Base-by-base conservation (phyloP, 2,113 vertebrate species). In the Australoheros scitulus region DNA sequence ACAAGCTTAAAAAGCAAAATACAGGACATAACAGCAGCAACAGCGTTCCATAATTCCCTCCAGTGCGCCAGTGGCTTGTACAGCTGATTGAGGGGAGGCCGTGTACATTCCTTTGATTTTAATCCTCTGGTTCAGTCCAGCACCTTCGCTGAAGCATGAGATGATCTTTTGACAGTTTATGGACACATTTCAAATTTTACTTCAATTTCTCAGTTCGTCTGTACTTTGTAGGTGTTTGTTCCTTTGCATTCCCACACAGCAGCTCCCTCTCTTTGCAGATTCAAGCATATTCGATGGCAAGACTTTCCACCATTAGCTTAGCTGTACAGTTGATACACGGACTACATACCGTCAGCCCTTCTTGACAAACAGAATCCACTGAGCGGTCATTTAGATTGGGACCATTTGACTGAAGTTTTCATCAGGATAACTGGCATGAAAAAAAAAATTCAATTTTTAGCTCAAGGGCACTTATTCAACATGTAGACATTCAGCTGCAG, bases 91-190 rank as follows among this genome's bases (percentile, higher is more conserved):
- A 88, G 52, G 75, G 52, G 43, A 78, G 47, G 61, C 74, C 64
- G 87, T 80, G 76, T 77, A 89, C 91, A 87, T 94, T 94, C 86
- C 88, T 90, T 83, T 86, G 5, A 56, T 88, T 92, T 83, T 55
- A 85, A 88, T 84, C 61, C 38, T 76, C 29, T 72, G 36, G 47
- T 80, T 87, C 55, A 76, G 15, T 79, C 50, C 50, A 64, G 32
- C 80, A 41, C 68, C 11, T 70, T 79, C n/a, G 77, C 64, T 59
- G 83, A 91, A 85, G 86, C 87, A 77, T 68, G 79, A 89, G 17
- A 29, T 82, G 22, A 24, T 64, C 38, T 50, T 81, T 34, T 59
- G 47, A 80, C 70, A 72, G 56, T 61, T 68, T 65, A 76, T 32
- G 34, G 52, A 52, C 79, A 72, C 77, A 77, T 80, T 87, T 70